Percentiles rank a stretch among this genome's conserved stretches.
Conservation (phyloP, 2,113 vertebrate species). For the Tetrao urogallus region DNA sequence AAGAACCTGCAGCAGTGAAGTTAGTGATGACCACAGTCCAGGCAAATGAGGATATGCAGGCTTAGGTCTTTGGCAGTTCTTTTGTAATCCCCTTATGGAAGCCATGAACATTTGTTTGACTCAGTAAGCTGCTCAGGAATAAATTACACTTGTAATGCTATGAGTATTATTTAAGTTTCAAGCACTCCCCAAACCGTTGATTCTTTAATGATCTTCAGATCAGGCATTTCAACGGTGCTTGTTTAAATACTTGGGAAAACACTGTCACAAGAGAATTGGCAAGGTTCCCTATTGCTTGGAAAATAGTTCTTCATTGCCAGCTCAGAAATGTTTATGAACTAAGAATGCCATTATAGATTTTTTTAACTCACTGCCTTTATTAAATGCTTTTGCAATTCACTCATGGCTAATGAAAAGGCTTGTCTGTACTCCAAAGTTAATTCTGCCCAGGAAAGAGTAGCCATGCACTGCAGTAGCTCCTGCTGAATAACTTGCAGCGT, state of each 20-base stretch:
- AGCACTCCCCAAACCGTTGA: neutral
- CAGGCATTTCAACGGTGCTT: neutral
- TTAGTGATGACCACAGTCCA: fast-evolving
- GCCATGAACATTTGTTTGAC: fast-evolving
- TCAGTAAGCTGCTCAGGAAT: neutral
- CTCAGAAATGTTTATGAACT: neutral
- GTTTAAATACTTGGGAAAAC: neutral
- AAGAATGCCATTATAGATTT: neutral
- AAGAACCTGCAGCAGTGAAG: neutral
- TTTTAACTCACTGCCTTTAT: neutral
- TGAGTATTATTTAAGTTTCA: neutral
- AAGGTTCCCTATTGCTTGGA: neutral
- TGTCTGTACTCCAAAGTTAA: neutral
- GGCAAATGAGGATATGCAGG: neutral
- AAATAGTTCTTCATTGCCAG: neutral
- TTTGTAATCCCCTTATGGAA: neutral
- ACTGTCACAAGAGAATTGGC: neutral
- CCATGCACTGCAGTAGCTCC: neutral
- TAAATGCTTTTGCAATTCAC: neutral
- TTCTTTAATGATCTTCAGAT: neutral
- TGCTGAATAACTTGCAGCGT: constrained; percentile 11
- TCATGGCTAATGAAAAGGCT: neutral
- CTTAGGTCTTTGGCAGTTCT: neutral
- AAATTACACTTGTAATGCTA: neutral
- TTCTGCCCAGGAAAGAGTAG: neutral